Base-by-base conservation (phyloP, 2,888 invertebrate species). In the Mactromeris polynyma region DNA sequence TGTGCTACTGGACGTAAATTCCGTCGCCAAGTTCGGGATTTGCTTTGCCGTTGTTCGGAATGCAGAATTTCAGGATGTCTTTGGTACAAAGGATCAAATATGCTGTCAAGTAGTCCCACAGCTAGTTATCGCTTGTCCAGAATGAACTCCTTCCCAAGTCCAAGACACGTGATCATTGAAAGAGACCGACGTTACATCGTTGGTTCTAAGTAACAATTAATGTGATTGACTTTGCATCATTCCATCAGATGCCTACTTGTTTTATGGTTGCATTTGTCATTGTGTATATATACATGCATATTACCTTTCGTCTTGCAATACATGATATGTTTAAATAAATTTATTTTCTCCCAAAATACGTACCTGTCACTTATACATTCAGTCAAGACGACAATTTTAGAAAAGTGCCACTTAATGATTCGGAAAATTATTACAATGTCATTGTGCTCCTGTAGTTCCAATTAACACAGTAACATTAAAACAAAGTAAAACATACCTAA, bases 1-100 rank as follows among this genome's bases (percentile, higher is more conserved):
- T 95, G 95, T 87, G 95, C 95, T 1, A 94, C 94, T 19, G 95
- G 95, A 17, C 90, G 94, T 80, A 95, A 95, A 85, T 95, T 95
- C 83, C 73, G 95, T 14, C 91, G 90, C 14, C 94, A 94, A 79
- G 88, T 94, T 21, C 77, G 86, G 7, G 78, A 91, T 14, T 86
- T 94, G 86, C 78, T 92, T n/a, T 94, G 93, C 64, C 58, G 80
- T 0, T 92, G 91, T 51, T 92, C 91, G 36, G n/a, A 86, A 14
- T 87, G 86, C n/a, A 84, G 84, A 17, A 4, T 80, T 11, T 40
- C 40, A 6, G 78, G 79, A 26, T 85, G 83, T n/a, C 87, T 87
- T 26, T 87, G 26, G 54, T 33, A 33, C 11, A 51, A 79, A 31
- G 79, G 78, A 36, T 64, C 69, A 21, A 38, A 38, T 31, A 64